Base-by-base conservation (phyloP, 2,888 invertebrate genomes). In the Dicyrtomina minuta region DNA sequence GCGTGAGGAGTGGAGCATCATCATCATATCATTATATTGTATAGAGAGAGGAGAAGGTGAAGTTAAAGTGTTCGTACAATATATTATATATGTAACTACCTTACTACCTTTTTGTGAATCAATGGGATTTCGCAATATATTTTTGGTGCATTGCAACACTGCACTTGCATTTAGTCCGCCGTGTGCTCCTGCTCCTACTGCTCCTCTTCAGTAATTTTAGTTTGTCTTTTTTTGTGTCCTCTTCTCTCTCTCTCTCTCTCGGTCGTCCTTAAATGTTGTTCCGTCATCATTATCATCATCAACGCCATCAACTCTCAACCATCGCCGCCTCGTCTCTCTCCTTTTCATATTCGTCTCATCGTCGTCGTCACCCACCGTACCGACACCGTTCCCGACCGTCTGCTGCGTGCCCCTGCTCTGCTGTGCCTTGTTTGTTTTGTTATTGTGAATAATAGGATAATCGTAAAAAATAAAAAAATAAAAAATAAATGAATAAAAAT, bases 131-230 rank as follows among this genome's bases (percentile, higher is more conserved):
- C 44, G 60, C 60, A 60, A 60, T 39, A 60, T 46, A 62, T 62
- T 53, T 53, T 53, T 62, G 60, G 20, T 60, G 60, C 60, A 60
- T 60, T 62, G 62, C 62, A 62, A 62, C 62, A 62, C 62, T 62
- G 62, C 62, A 62, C 49, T 49, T 62, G 62, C 62, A 62, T 61
- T 61, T 26, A 61, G 27, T 49, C n/a, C 22, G 33, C 33, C 33
- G 4, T 33, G 4, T 33, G 3, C 33, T 33, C 8, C 33, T 33
- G 8, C 33, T 33, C n/a, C 46, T 46, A 46, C 46, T 17, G 20
- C n/a, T 20, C 46, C 3, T 20, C 20, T 46, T 17, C 46, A 46
- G 10, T 33, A 33, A 33, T 33, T 33, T 33, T 33, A 33, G n/a
- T 46, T 4, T 22, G 62, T 62, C 44, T 24, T 22, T 26, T 22